These are phyloP conservation scores for Harpalus rubripes DNA, from an alignment of 2,888 invertebrate genomes.

Conservation along the genomic window DNA sequence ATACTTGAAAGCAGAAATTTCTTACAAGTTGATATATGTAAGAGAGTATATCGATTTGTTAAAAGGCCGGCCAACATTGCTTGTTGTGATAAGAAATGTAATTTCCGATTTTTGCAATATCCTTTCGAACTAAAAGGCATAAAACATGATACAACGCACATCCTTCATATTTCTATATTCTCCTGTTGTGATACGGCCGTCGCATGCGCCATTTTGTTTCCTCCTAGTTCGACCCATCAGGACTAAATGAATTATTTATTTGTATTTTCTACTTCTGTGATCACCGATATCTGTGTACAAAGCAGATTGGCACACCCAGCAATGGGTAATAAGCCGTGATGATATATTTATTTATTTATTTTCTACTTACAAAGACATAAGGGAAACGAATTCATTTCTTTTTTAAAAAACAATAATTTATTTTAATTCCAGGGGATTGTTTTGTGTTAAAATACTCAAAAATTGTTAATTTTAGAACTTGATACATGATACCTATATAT, in stretches of 20 bases:
- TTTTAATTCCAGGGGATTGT: too few species aligned
- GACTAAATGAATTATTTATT: constrained; percentile 37
- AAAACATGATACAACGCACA: constrained; percentile 59
- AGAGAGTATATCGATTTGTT: constrained; percentile 20
- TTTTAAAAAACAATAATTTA: too few species aligned
- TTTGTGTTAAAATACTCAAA: too few species aligned
- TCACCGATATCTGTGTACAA: too few species aligned
- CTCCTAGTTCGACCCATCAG: constrained; percentile 10
- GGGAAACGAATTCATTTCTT: too few species aligned
- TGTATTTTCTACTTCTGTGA: too few species aligned
- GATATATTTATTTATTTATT: too few species aligned
- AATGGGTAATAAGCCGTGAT: too few species aligned
- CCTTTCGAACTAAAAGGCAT: constrained; percentile 51
- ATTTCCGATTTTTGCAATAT: constrained; percentile 66
- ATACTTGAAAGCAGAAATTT: not conserved
- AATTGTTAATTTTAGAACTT: too few species aligned
- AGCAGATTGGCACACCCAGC: too few species aligned
- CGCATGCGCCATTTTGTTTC: constrained; percentile 5
- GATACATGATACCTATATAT: too few species aligned
- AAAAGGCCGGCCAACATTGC: constrained; percentile 21
- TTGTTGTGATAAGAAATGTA: constrained; percentile 65
- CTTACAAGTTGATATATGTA: constrained; percentile 5
- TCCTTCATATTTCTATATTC: constrained; percentile 40
- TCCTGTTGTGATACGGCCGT: constrained; percentile 1
- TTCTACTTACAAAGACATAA: too few species aligned